phyloP scores from a whole-genome alignment of 2,797 vertebrate genomes.

The Sebastiscus albofasciatus region DNA sequence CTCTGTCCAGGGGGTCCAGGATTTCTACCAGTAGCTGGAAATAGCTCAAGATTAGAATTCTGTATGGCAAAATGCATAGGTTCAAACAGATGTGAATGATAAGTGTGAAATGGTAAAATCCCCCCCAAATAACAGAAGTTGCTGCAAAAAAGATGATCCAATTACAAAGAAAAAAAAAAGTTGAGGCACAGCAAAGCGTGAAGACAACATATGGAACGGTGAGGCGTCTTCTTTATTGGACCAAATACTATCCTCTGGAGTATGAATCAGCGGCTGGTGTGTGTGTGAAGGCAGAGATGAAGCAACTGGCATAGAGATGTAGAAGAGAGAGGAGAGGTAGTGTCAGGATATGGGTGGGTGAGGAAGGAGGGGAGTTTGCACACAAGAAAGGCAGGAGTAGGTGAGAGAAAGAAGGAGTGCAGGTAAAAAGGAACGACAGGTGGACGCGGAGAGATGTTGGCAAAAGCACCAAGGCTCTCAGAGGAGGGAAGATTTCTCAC shows the following conservation, averaged over 20 bases:
- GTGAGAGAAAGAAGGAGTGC: neutral
- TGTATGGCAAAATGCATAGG: neutral
- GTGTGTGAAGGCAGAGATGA: slow-evolving; percentile 17
- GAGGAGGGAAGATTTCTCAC: slow-evolving; percentile 3
- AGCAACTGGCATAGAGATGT: slow-evolving; percentile 19
- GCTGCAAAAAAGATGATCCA: slow-evolving; percentile 52
- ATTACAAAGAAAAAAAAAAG: slow-evolving; percentile 10
- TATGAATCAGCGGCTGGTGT: neutral
- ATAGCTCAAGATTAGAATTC: neutral
- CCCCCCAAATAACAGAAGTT: slow-evolving; percentile 46
- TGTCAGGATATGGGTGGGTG: slow-evolving; percentile 10
- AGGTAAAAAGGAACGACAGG: neutral
- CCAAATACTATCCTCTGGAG: slow-evolving; percentile 21
- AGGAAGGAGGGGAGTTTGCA: neutral
- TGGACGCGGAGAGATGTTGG: slow-evolving; percentile 17
- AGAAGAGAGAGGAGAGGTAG: slow-evolving; percentile 1
- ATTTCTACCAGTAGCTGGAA: neutral
- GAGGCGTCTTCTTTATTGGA: slow-evolving; percentile 18
- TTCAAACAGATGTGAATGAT: slow-evolving; percentile 28
- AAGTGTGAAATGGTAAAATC: slow-evolving; percentile 10
- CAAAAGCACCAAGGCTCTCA: slow-evolving; percentile 30
- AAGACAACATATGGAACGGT: slow-evolving; percentile 44
- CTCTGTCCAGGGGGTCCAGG: neutral
- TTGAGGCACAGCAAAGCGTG: slow-evolving; percentile 29
- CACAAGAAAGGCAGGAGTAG: neutral